phyloP scores from a whole-genome alignment of 30 jellyfish, hydroid and myxozoan genomes.

The Aurelia sp. region DNA sequence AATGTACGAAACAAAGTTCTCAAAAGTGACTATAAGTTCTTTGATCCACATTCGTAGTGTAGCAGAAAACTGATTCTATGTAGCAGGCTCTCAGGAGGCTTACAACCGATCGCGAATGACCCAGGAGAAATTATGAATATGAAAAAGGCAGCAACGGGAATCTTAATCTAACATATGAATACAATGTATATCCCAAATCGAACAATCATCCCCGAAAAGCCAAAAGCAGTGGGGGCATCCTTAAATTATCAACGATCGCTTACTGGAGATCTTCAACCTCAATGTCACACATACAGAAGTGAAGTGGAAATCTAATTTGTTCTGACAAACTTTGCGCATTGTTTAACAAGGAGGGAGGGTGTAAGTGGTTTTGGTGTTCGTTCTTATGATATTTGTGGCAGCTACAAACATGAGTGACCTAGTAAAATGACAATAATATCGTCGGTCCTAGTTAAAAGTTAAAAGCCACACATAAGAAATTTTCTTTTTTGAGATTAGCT shows the following conservation, averaged over 20 bases:
- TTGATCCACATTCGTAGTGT: too few species aligned
- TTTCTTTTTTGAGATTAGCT: too few species aligned
- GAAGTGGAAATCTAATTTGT: conserved; percentile 10
- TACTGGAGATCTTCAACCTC: background rate
- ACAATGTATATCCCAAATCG: background rate
- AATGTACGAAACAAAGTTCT: too few species aligned
- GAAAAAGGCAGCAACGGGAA: background rate
- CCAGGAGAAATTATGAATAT: conserved; percentile 14
- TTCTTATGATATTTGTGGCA: too few species aligned
- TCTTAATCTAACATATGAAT: too few species aligned
- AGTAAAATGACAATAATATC: too few species aligned
- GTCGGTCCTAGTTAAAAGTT: too few species aligned
- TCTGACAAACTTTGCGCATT: background rate
- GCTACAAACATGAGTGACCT: too few species aligned
- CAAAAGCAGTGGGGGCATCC: background rate
- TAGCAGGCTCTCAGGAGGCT: background rate
- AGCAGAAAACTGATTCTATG: too few species aligned
- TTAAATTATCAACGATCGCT: background rate
- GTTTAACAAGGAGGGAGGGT: too few species aligned
- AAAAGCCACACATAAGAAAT: too few species aligned
- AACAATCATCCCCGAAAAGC: background rate
- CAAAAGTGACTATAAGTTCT: too few species aligned
- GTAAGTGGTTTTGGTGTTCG: background rate
- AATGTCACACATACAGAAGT: background rate
- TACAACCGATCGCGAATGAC: background rate